phyloP scores from a whole-genome alignment of 2,797 vertebrate species.

The Poliocrania exsul region DNA sequence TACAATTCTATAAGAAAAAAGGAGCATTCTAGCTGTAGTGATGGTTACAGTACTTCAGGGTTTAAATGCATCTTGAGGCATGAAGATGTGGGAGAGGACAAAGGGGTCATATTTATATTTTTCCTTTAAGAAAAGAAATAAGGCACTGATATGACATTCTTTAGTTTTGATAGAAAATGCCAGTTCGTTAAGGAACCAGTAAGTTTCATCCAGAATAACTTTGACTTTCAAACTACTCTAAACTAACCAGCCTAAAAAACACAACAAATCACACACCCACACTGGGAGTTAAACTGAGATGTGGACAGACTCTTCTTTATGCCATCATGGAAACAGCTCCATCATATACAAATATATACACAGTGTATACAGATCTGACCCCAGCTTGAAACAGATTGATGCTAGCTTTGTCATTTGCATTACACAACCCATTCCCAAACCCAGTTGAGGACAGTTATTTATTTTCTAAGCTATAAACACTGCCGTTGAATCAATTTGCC shows the following conservation, averaged over 20 bases:
- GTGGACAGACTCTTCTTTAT: background rate
- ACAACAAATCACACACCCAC: constrained; percentile 3
- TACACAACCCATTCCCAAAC: constrained; percentile 53
- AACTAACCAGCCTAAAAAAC: background rate
- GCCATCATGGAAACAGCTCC: constrained; percentile 56
- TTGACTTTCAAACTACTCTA: constrained; percentile 12
- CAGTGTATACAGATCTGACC: constrained; percentile 57
- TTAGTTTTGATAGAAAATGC: background rate
- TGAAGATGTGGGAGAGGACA: background rate
- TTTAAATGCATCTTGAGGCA: background rate
- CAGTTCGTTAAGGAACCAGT: background rate
- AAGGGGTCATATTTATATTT: background rate
- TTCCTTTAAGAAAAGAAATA: background rate
- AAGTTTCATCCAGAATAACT: background rate
- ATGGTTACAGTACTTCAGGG: background rate
- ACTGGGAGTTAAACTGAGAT: background rate
- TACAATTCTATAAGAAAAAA: background rate
- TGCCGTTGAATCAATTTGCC: constrained; percentile 59
- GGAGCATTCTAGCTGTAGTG: background rate
- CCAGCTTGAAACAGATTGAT: constrained; percentile 53
- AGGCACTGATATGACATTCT: background rate
- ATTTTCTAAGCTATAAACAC: constrained; percentile 67
- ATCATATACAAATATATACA: constrained; percentile 48
- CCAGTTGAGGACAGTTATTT: constrained; percentile 37
- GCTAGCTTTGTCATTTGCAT: constrained; percentile 53